These are phyloP conservation scores for Heteromormyrus szaboi DNA, from an alignment of 2,797 vertebrate genomes.

Conservation along the genomic window DNA sequence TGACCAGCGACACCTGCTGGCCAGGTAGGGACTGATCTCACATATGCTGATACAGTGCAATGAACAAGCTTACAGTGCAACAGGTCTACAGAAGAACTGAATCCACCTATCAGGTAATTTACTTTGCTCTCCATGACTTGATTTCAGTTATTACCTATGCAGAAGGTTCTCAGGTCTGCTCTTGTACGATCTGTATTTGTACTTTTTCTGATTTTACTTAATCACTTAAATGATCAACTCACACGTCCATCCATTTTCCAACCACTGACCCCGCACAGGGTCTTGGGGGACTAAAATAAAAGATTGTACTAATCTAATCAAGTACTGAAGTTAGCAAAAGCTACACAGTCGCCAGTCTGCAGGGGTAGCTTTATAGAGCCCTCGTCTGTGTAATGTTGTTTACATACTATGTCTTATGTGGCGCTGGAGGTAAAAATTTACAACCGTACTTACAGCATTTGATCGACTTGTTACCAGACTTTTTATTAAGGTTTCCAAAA, in stretches of 20 bases:
- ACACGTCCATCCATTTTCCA: neutral
- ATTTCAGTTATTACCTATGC: neutral
- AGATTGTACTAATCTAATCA: neutral
- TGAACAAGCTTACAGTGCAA: neutral
- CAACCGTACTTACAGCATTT: conserved; percentile 76
- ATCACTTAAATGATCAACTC: neutral
- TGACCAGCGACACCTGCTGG: neutral
- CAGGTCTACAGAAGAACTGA: neutral
- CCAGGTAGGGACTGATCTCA: neutral
- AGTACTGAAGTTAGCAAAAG: neutral
- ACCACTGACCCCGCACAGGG: neutral
- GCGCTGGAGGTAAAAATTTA: neutral
- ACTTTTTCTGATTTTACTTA: neutral
- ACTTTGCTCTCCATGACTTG: neutral
- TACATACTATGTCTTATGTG: neutral
- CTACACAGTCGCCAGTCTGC: neutral
- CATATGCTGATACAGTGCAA: neutral
- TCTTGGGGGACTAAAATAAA: neutral
- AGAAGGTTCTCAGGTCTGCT: neutral
- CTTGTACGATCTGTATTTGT: neutral
- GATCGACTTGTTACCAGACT: conserved; percentile 56
- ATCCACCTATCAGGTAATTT: neutral
- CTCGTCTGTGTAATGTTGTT: neutral
- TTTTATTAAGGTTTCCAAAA: conserved; percentile 64
- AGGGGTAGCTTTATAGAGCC: neutral